Base-by-base conservation (phyloP, 37 sponge, comb jelly and placozoan species). In the Hexactinellida sp. region DNA sequence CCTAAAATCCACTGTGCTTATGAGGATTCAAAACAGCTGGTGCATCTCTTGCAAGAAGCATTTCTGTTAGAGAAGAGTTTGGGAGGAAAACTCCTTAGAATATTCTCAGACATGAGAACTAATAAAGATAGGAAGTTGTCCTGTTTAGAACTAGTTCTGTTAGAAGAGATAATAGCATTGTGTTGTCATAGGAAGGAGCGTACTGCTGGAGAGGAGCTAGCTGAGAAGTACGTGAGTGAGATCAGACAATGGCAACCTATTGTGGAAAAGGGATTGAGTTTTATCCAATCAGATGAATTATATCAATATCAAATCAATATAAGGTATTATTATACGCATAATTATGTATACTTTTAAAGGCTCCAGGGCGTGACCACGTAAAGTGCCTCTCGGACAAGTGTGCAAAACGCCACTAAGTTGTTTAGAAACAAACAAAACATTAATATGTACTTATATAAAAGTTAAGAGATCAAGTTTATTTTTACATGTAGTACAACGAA, bases 101-200 rank as follows among this genome's bases (percentile, higher is more conserved):
- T n/a, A 7, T 21, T 63, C 13, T n/a, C 30, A 10, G 30, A 63
- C 3, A 25, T 63, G 30, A 28, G 34, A 23, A 10, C 3, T 5
- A n/a, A 63, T 63, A 28, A 32, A 5, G 76, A 63, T 63, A 10
- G 13, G 30, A 10, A 23, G 13, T 63, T 63, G 76, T 3, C 3
- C 25, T 63, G 34, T 63, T 63, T 63, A n/a, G 76, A 63, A 63
- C 76, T 25, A 25, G 21, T 63, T 10, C 13, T 63, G 34, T 63
- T 63, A 63, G 76, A 63, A 63, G 76, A 63, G 30, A 63, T 63
- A 63, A 63, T 63, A 5, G 34, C 76, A 25, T 63, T 63, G 34
- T 63, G 76, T 63, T 63, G 19, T 28, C 76, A 63, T 63, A 63
- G 13, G 76, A 63, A n/a, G 30, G 76, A 63, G 34, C 5, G 21